These are phyloP conservation scores for Conus canariensis DNA, from an alignment of 2,888 invertebrate species.

Conservation along the genomic window DNA sequence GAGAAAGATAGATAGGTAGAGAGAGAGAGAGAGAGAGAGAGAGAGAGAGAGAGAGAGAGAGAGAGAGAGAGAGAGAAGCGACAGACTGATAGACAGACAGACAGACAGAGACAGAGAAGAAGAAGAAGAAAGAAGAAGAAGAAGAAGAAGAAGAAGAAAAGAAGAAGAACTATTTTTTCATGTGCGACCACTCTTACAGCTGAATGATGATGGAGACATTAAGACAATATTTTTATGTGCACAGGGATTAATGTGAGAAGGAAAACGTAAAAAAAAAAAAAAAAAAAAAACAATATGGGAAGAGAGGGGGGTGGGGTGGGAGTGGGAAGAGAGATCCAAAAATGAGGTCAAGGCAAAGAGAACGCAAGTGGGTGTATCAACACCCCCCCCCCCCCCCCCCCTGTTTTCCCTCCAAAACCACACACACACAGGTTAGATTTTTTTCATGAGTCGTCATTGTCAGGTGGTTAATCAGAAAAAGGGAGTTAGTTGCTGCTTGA, in stretches of 20 bases:
- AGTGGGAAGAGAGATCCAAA: not conserved
- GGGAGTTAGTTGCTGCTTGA: too few species aligned
- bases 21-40: conserved; percentile 14
- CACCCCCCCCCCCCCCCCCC: too few species aligned
- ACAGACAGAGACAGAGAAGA: conserved; percentile 32
- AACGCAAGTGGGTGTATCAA: not conserved
- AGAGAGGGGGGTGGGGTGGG: not conserved
- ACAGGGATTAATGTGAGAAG: not conserved
- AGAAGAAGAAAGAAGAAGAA: conserved; percentile 6
- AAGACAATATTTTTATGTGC: too few species aligned
- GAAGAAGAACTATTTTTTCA: not conserved
- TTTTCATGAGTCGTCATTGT: too few species aligned
- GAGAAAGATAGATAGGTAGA: conserved; percentile 3
- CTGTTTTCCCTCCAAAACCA: too few species aligned
- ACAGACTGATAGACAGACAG: conserved; percentile 25
- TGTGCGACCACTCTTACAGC: too few species aligned
- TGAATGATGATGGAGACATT: not conserved
- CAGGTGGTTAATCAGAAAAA: too few species aligned
- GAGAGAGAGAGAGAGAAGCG: conserved; percentile 17
- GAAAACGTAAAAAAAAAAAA: not conserved
- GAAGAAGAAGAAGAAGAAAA: not conserved
- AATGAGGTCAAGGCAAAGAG: not conserved
- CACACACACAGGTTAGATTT: too few species aligned
- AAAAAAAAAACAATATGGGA: not conserved
- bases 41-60: conserved; percentile 16